Conservation (phyloP, 2,888 invertebrate genomes). For the Oscheius myriophilus region DNA sequence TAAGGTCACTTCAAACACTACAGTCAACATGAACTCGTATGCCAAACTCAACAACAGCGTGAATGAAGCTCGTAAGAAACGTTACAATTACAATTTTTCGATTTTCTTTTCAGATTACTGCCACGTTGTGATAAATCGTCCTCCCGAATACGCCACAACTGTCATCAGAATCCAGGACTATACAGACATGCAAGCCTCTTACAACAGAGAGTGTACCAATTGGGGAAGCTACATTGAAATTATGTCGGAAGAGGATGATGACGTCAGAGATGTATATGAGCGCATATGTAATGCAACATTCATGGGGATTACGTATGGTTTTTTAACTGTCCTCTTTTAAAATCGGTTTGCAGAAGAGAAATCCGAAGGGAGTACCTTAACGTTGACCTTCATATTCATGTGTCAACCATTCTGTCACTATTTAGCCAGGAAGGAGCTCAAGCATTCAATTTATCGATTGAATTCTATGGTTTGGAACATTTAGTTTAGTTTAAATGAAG, state of each 20-base stretch:
- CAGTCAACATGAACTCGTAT: conserved; percentile 6
- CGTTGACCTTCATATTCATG: conserved; percentile 35
- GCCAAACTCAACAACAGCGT: background rate
- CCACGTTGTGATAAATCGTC: conserved; percentile 26
- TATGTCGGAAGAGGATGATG: conserved; percentile 9
- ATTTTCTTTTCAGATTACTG: conserved; percentile 28
- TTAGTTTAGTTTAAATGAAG: background rate
- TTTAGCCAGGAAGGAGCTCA: background rate
- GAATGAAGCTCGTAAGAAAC: conserved; percentile 1
- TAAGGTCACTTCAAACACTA: conserved; percentile 11
- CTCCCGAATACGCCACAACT: conserved; percentile 26
- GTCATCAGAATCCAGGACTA: conserved; percentile 29
- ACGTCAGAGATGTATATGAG: conserved; percentile 22
- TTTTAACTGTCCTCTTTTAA: background rate
- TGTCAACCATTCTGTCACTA: conserved; percentile 6
- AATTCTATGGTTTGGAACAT: conserved; percentile 5
- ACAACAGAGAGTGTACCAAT: conserved; percentile 14
- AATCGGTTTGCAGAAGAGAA: background rate
- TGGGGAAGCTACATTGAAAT: conserved; percentile 35
- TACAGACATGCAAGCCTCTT: conserved; percentile 20
- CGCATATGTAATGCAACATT: conserved; percentile 47
- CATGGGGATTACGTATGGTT: conserved; percentile 10
- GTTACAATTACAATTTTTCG: background rate
- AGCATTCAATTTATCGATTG: conserved; percentile 2
- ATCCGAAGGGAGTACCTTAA: conserved; percentile 32